Percentiles rank a stretch among this genome's conserved stretches.
phyloP scores from a whole-genome alignment of 2,888 invertebrate species.

The Dilophus febrilis region DNA sequence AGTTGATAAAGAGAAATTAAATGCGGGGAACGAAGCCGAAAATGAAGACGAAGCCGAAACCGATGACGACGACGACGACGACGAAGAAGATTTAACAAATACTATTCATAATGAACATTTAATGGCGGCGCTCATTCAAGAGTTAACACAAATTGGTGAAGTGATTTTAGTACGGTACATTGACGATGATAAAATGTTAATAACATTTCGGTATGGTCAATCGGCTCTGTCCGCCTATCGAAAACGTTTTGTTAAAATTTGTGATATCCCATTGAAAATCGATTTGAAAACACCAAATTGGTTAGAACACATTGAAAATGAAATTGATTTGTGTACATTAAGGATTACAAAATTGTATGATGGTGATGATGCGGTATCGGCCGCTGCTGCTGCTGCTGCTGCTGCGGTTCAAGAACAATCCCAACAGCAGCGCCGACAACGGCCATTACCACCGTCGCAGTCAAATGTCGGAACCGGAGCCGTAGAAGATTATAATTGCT shows the following conservation, averaged over 20 bases:
- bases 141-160: constrained; percentile 71
- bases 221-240: constrained; percentile 61
- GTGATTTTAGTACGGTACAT: constrained; percentile 83
- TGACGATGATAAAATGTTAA: constrained; percentile 77
- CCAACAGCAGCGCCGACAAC: no score
- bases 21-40: constrained; percentile 16
- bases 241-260: constrained; percentile 40
- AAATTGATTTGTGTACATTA: constrained; percentile 67
- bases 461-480: no score
- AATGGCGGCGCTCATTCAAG: constrained; percentile 61
- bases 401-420: constrained; percentile 14
- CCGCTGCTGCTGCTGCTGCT: constrained; percentile 20
- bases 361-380: constrained; percentile 14
- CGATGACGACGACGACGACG: not conserved
- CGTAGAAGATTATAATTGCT: constrained; percentile 13
- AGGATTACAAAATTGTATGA: constrained; percentile 64
- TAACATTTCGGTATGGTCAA: constrained; percentile 82
- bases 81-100: constrained; percentile 33
- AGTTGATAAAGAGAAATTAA: no score
- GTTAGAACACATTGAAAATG: constrained; percentile 63
- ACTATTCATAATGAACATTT: constrained; percentile 64
- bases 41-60: not conserved
- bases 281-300: constrained; percentile 72
- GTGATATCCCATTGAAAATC: constrained; percentile 48
- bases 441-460: no score